Conservation (phyloP, 2,113 vertebrate species). For the Macroglossus sobrinus region DNA sequence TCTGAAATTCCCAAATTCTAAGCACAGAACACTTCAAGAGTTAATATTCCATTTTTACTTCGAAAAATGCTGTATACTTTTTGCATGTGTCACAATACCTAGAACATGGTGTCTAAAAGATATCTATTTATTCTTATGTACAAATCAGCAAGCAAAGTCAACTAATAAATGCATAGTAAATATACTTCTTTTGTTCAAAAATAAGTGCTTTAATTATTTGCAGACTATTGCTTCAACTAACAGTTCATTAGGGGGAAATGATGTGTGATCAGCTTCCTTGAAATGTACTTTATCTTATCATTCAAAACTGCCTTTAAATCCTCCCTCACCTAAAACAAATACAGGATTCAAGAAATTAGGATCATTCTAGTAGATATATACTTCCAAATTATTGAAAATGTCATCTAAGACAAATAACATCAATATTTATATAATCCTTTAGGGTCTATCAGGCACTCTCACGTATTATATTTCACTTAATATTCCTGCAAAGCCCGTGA, state of each 20-base stretch:
- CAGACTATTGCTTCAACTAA: background rate
- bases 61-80: background rate
- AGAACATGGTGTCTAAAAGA: background rate
- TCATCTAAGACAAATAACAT: background rate
- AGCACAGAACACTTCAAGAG: background rate
- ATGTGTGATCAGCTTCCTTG: background rate
- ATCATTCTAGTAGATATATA: background rate
- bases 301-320: background rate
- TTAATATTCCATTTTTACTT: background rate
- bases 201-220: background rate
- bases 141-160: background rate
- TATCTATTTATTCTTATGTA: background rate
- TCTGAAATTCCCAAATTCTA: background rate
- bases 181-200: background rate
- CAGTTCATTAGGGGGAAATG: background rate
- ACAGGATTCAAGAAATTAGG: background rate
- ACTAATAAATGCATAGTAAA: background rate
- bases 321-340: background rate
- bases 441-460: background rate
- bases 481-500: background rate
- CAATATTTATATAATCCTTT: background rate
- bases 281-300: background rate
- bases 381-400: background rate
- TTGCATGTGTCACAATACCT: background rate
- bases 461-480: background rate